phyloP scores from a whole-genome alignment of 2,888 invertebrate genomes.

The Icerya purchasi region DNA sequence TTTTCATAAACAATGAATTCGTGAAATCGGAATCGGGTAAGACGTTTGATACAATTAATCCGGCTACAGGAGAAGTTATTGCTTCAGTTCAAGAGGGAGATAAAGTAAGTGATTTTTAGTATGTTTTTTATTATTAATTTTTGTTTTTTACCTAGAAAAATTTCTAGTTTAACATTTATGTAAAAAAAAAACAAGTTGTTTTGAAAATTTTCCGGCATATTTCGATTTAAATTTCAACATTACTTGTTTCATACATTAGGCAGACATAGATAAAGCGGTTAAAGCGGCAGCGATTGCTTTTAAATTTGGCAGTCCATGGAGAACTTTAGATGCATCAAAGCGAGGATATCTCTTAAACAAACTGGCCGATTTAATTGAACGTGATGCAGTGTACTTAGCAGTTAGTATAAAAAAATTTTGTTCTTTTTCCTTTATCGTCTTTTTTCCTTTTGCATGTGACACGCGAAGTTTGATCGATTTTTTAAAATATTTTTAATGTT shows the following conservation, averaged over 20 bases:
- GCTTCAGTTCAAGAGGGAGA: conserved; percentile 60
- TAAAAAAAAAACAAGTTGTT: no score
- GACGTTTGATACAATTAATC: conserved; percentile 69
- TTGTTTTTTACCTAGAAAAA: no score
- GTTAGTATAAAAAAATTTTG: no score
- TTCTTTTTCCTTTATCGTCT: no score
- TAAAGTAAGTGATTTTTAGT: conserved; percentile 12
- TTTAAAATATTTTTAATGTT: no score
- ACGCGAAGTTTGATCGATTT: no score
- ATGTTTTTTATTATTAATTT: no score
- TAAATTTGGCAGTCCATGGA: conserved; percentile 47
- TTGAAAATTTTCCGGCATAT: no score
- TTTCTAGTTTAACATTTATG: no score
- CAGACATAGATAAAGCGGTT: conserved; percentile 59
- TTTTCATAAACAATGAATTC: conserved; percentile 97
- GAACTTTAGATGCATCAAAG: conserved; percentile 57
- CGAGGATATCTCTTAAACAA: conserved; percentile 50
- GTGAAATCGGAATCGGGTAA: conserved; percentile 67
- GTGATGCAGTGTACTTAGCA: conserved; percentile 49
- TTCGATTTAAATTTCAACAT: no score
- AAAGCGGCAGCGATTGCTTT: conserved; percentile 59
- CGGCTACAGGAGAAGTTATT: conserved; percentile 54
- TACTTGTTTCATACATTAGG: no score
- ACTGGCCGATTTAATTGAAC: conserved; percentile 54
- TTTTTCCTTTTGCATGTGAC: no score